Evolutionary conservation across 2,888 invertebrate species (phyloP).

Genomic region (Watsonalla cultraria): DNA sequence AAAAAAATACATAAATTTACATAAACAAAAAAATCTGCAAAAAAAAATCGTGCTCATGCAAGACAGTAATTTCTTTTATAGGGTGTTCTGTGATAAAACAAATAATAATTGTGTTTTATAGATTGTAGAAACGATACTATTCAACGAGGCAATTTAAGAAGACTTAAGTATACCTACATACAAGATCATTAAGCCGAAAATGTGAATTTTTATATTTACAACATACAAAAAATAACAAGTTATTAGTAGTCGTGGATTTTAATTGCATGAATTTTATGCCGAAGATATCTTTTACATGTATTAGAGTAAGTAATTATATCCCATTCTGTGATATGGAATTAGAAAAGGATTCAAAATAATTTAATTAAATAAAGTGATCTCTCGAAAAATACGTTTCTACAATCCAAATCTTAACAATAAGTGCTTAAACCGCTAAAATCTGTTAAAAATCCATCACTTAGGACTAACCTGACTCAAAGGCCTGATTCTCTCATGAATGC

Average conservation of each 20-base stretch:
- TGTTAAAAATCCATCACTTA: slow-evolving; percentile 22
- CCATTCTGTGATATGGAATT: background rate
- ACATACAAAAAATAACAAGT: too few species aligned
- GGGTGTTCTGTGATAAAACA: background rate
- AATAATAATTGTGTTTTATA: background rate
- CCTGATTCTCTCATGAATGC: slow-evolving; percentile 93
- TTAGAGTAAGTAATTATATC: too few species aligned
- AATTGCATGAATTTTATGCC: too few species aligned
- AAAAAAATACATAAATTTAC: slow-evolving; percentile 37
- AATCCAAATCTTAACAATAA: background rate
- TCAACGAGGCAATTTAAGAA: too few species aligned
- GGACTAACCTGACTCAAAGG: slow-evolving; percentile 93
- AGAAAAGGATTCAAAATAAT: background rate
- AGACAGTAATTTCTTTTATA: slow-evolving; percentile 5
- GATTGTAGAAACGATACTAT: background rate
- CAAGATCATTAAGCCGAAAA: too few species aligned
- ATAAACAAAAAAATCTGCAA: slow-evolving; percentile 15
- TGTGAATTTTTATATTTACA: too few species aligned
- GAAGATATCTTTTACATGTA: too few species aligned
- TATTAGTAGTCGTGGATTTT: too few species aligned
- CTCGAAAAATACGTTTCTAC: background rate
- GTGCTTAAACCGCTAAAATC: background rate
- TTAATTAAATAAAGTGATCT: background rate
- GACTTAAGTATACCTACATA: too few species aligned
- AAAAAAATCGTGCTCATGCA: slow-evolving; percentile 32